These are phyloP conservation scores for Magallana nippona DNA, from an alignment of 2,888 invertebrate species.

Conservation along the genomic window DNA sequence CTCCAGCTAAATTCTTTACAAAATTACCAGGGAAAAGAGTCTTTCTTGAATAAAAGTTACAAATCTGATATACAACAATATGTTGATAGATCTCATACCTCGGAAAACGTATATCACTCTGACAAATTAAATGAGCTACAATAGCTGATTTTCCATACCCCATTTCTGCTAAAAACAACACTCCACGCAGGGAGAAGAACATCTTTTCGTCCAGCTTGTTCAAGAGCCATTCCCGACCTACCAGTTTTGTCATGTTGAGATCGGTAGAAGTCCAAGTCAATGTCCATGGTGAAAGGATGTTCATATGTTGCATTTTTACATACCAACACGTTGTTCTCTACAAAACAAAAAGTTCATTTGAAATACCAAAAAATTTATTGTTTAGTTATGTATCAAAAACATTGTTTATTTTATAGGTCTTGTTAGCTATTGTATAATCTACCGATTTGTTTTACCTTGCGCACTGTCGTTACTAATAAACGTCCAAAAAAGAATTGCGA, in stretches of 20 bases:
- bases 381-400: too few species aligned
- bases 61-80: background rate
- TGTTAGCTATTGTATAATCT: too few species aligned
- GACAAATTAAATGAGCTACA: background rate
- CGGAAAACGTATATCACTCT: background rate
- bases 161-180: background rate
- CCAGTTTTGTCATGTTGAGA: background rate
- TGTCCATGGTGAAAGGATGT: background rate
- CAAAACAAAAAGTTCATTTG: too few species aligned
- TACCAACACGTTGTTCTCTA: too few species aligned
- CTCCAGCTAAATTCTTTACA: background rate
- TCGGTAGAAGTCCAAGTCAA: conserved; percentile 14
- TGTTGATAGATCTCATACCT: background rate
- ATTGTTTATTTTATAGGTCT: too few species aligned
- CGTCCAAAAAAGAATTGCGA: too few species aligned
- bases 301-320: background rate
- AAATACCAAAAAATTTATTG: too few species aligned
- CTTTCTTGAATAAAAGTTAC: background rate
- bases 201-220: background rate
- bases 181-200: background rate
- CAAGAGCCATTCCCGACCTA: background rate
- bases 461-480: too few species aligned
- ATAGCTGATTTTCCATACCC: conserved; percentile 10
- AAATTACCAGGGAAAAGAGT: background rate
- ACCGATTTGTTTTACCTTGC: too few species aligned